Evolutionary conservation across 2,797 vertebrate genomes (phyloP).

Genomic region (Takifugu ocellatus): DNA sequence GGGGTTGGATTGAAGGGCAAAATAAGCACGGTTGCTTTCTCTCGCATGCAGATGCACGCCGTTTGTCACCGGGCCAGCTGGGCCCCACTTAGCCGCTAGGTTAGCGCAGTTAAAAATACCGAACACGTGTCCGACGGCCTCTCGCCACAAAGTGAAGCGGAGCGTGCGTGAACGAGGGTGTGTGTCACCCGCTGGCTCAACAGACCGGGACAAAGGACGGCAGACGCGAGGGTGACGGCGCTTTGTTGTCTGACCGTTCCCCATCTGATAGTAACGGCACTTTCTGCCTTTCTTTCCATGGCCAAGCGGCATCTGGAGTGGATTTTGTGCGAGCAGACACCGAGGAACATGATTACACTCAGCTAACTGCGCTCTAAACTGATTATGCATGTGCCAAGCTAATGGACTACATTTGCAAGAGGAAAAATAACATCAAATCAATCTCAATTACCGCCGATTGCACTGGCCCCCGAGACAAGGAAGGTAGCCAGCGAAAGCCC

Average conservation of each 20-base stretch:
- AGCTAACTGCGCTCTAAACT: constrained; percentile 99
- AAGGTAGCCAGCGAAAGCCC: constrained; percentile 81
- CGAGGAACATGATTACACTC: constrained; percentile 99
- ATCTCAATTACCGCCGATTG: constrained; percentile 97
- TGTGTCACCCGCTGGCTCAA: constrained; percentile 55
- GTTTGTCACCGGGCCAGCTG: constrained; percentile 47
- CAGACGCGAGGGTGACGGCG: constrained; percentile 50
- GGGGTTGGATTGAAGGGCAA: constrained; percentile 60
- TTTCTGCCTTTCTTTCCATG: constrained; percentile 81
- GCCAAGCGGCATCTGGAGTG: constrained; percentile 91
- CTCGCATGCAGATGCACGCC: constrained; percentile 49
- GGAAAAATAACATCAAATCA: constrained; percentile 99
- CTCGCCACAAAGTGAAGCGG: constrained; percentile 25
- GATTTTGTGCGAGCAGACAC: constrained; percentile 99
- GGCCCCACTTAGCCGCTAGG: constrained; percentile 37
- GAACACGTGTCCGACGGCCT: constrained; percentile 40
- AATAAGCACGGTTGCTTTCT: constrained; percentile 51
- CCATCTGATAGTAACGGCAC: constrained; percentile 79
- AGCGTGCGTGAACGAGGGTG: constrained; percentile 31
- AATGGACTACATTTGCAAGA: constrained; percentile 99
- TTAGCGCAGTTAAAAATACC: constrained; percentile 48
- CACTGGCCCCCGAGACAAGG: constrained; percentile 83
- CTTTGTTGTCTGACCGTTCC: constrained; percentile 71
- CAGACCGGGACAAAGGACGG: constrained; percentile 54
- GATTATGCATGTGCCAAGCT: constrained; percentile 99